Evolutionary conservation across 1,140 invertebrate genomes (phyloP), one percentile per base, ranked within the genome.

Genomic region (Drosophila novamexicana): DNA sequence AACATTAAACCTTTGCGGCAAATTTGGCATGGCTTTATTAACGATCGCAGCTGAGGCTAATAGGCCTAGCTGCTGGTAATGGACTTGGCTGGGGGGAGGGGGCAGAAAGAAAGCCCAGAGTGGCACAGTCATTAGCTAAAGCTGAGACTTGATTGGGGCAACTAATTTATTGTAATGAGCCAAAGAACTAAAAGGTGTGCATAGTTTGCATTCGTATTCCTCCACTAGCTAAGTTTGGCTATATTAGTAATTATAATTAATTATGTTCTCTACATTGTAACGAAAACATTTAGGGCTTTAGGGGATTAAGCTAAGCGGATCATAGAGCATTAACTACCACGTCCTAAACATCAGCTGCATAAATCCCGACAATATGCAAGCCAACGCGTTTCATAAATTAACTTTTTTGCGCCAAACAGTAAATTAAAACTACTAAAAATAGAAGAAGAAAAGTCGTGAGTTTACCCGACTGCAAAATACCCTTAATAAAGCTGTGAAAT

Each of bases 1-100:
- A 88, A 77, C 79, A 83, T 88, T 88, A 88, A 83, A 74, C 73
- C 79, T 88, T 86, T 78, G 49, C 72, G 42, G 65, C 36, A 63
- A 67, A 78, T 79, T 88, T 88, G 79, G 69, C 83, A 83, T 83
- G 79, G 66, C 72, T 75, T 82, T 88, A 79, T 83, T 81, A 59
- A 71, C 68, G 68, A 63, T 16, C 66, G 4, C 54, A 44, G 47
- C 50, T 3, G 22, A 44, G 71, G 52, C 50, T 71, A 70, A 71
- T 66, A 64, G 32, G 32, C 54, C 18, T 16, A 57, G 52, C 56
- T 81, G 62, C 67, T 40, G 37, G 54, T 58, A 56, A 65, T 70
- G 58, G 63, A 70, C 69, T 32, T 36, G 47, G 1, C 0, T 29
- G 22, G 18, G 2, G 22, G 40, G 64, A 57, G 59, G 39, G 40